These are phyloP conservation scores for Lasioglossum figueresi DNA, from an alignment of 2,888 invertebrate genomes.

Conservation along the genomic window DNA sequence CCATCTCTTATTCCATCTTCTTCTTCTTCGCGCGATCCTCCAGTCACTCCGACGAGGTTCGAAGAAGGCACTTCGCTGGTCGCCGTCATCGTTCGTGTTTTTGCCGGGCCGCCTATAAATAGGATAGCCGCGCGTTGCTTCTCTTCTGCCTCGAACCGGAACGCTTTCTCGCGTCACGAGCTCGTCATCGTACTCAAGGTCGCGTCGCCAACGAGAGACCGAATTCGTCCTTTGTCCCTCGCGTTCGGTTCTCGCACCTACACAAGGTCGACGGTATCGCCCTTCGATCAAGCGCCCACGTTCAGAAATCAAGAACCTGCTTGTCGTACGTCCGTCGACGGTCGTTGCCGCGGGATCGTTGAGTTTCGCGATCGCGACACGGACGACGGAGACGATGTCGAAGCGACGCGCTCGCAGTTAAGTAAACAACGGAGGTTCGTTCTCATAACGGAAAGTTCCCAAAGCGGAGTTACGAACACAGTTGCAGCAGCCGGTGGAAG, in stretches of 20 bases:
- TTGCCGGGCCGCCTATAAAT: slow-evolving; percentile 77
- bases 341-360: neutral
- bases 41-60: slow-evolving; percentile 59
- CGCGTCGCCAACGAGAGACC: slow-evolving; percentile 59
- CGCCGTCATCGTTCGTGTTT: slow-evolving; percentile 77
- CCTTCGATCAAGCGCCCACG: neutral
- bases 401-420: slow-evolving; percentile 25
- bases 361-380: neutral
- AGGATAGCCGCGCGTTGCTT: slow-evolving; percentile 63
- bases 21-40: slow-evolving; percentile 44
- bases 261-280: neutral
- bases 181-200: slow-evolving; percentile 71
- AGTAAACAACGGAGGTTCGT: slow-evolving; percentile 72
- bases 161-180: slow-evolving; percentile 70
- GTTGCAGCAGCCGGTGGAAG: slow-evolving; percentile 62
- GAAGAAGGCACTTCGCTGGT: slow-evolving; percentile 69
- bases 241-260: neutral
- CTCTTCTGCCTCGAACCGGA: slow-evolving; percentile 53
- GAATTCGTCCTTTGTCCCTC: slow-evolving; percentile 49
- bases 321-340: neutral
- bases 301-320: neutral
- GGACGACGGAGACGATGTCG: neutral
- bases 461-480: slow-evolving; percentile 78
- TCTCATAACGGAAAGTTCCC: slow-evolving; percentile 76
- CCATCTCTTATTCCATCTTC: slow-evolving; percentile 7